These are phyloP conservation scores for Urocynchramus pylzowi DNA, from an alignment of 2,113 vertebrate species.

Conservation along the genomic window DNA sequence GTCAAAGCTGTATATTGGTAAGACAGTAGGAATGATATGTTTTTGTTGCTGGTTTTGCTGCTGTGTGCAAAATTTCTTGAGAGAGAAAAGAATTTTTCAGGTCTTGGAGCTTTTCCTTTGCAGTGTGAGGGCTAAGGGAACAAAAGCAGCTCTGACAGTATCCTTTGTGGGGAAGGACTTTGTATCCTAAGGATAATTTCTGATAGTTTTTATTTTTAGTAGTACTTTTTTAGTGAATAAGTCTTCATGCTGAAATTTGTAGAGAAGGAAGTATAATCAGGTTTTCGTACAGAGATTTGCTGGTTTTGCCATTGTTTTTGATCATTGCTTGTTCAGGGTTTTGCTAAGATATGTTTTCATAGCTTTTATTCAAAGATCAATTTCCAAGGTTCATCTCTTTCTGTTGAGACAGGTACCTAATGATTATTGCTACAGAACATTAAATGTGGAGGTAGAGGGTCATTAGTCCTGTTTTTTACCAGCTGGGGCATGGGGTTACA, in stretches of 20 bases:
- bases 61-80: neutral
- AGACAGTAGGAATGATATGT: neutral
- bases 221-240: neutral
- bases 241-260: neutral
- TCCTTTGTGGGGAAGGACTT: neutral
- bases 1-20: fast-evolving
- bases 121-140: neutral
- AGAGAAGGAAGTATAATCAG: neutral
- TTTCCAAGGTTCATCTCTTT: neutral
- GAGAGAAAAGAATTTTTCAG: neutral
- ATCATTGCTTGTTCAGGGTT: neutral
- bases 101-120: neutral
- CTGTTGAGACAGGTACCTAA: neutral
- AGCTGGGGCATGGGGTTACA: neutral
- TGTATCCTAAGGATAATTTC: neutral
- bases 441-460: neutral
- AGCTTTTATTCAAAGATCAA: neutral
- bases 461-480: neutral
- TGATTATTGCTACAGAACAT: neutral
- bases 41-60: neutral
- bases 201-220: neutral
- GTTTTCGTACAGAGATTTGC: neutral
- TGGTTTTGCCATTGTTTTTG: neutral
- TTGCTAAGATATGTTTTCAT: neutral
- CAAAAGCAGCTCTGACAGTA: neutral